These are phyloP conservation scores for Esperia sulphurella DNA, from an alignment of 2,888 invertebrate species.

Conservation along the genomic window DNA sequence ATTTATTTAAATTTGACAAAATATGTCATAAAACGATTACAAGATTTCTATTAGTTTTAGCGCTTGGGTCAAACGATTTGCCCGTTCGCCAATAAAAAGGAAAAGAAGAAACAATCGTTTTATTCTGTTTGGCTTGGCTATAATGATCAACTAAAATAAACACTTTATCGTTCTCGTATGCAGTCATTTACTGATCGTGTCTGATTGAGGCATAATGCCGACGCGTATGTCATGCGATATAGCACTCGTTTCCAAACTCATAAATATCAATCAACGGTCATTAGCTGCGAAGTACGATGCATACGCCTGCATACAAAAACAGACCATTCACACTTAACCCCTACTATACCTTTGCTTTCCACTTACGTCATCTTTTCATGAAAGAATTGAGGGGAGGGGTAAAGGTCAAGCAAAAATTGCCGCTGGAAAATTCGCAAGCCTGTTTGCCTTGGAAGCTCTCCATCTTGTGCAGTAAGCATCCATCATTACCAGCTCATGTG, in stretches of 20 bases:
- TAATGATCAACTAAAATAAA: background rate
- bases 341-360: constrained; percentile 10
- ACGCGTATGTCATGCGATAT: constrained; percentile 46
- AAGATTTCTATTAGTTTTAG: too few relatives aligned
- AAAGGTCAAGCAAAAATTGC: constrained; percentile 22
- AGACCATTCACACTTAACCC: constrained; percentile 25
- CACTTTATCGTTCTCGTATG: background rate
- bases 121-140: background rate
- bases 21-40: too few relatives aligned
- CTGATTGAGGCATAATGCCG: constrained; percentile 42
- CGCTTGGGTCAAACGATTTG: too few relatives aligned
- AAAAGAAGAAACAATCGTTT: background rate
- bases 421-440: constrained; percentile 19
- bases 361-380: constrained; percentile 2
- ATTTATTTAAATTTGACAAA: too few relatives aligned
- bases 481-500: constrained; percentile 16
- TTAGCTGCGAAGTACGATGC: constrained; percentile 32
- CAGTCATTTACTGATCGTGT: constrained; percentile 19
- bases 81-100: background rate
- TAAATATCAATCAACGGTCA: constrained; percentile 64
- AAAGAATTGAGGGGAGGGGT: background rate
- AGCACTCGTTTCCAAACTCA: constrained; percentile 50
- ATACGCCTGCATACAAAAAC: constrained; percentile 27
- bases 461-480: constrained; percentile 26
- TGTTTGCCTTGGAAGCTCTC: constrained; percentile 35